Percentiles rank a stretch among this genome's conserved stretches.
Conservation (phyloP, 2,113 vertebrate species). For the Phrynosoma blainvillii region DNA sequence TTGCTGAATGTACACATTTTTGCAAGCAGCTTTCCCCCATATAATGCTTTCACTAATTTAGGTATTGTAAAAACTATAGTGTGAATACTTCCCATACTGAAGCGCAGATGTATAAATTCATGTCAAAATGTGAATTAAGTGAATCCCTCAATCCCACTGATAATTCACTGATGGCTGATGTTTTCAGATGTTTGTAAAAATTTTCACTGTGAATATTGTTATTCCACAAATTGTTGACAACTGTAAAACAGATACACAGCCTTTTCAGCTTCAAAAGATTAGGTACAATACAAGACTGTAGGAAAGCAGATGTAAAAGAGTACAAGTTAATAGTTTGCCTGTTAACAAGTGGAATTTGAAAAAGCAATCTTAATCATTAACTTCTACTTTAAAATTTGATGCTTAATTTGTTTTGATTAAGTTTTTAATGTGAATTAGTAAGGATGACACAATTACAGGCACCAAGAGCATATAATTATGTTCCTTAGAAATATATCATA, state of each 20-base stretch:
- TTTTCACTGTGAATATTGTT: neutral
- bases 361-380: constrained; percentile 63
- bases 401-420: constrained; percentile 73
- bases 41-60: no score
- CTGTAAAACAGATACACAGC: neutral
- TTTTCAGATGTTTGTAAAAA: no score
- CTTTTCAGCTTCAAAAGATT: neutral
- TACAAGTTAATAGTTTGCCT: neutral
- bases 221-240: neutral
- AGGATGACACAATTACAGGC: constrained; percentile 67
- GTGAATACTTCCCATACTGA: no score
- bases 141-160: no score
- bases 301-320: neutral
- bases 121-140: no score
- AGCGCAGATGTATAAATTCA: no score
- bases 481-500: constrained; percentile 73
- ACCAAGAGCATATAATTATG: constrained; percentile 73
- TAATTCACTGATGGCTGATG: no score
- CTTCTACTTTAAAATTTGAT: constrained; percentile 68
- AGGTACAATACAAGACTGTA: constrained; percentile 6
- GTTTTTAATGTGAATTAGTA: constrained; percentile 72
- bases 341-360: constrained; percentile 37
- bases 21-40: neutral
- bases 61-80: no score
- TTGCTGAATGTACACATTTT: neutral